Percentiles rank a stretch among this genome's conserved stretches.
Conservation (phyloP, 2,113 vertebrate genomes). For the Corydoras maculifer region DNA sequence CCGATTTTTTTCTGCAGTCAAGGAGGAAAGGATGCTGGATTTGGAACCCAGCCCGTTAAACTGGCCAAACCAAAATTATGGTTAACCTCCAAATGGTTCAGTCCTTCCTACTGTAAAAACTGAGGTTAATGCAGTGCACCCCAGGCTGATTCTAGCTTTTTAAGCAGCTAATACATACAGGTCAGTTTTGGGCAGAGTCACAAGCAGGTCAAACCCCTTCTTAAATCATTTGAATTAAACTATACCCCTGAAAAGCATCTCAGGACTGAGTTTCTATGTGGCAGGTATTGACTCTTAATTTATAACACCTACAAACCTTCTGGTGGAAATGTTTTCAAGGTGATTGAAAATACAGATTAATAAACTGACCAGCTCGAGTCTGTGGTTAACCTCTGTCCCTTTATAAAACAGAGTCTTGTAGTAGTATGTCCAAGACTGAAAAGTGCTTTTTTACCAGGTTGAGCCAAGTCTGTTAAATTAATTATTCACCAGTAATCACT, state of each 20-base stretch:
- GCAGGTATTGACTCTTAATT: neutral
- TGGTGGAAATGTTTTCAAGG: neutral
- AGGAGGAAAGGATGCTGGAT: conserved; percentile 54
- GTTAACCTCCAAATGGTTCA: conserved; percentile 59
- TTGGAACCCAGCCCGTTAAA: conserved; percentile 53
- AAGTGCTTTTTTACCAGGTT: no score
- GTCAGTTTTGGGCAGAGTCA: neutral
- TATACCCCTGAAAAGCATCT: conserved; percentile 6
- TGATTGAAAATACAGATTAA: no score
- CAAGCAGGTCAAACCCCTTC: no score
- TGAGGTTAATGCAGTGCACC: conserved; percentile 47
- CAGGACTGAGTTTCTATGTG: conserved; percentile 1
- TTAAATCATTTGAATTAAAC: neutral
- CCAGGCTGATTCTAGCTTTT: neutral
- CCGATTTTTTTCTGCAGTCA: conserved; percentile 41
- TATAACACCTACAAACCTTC: neutral
- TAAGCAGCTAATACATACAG: neutral
- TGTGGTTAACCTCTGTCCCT: neutral
- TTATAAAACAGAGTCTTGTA: neutral
- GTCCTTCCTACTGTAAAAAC: conserved; percentile 63
- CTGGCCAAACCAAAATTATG: conserved; percentile 56
- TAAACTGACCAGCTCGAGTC: no score
- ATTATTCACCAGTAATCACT: no score
- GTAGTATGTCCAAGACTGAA: no score
- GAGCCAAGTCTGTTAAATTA: no score